These are phyloP conservation scores for Crossaster papposus DNA, from an alignment of 53 echinoderm and acorn worm species.

Conservation along the genomic window DNA sequence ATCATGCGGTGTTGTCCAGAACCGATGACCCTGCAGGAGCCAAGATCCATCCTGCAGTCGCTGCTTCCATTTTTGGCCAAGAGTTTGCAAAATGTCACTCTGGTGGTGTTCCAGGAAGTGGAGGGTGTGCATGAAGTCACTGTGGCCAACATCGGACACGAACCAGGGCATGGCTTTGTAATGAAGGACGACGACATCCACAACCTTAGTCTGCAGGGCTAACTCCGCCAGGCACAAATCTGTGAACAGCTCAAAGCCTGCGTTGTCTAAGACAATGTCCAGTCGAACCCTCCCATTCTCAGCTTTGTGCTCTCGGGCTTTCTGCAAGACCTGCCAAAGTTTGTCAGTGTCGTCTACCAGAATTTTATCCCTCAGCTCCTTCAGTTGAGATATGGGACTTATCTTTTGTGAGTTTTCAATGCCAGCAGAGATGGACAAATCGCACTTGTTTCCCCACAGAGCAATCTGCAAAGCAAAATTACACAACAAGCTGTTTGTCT, in stretches of 20 bases:
- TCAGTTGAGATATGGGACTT: constrained; percentile 76
- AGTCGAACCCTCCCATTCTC: constrained; percentile 60
- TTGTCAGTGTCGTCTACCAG: constrained; percentile 75
- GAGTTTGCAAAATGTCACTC: constrained; percentile 44
- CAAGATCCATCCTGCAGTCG: constrained; percentile 63
- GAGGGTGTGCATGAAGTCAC: constrained; percentile 84
- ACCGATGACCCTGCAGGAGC: constrained; percentile 70
- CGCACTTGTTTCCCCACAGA: constrained; percentile 96
- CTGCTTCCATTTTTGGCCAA: constrained; percentile 66
- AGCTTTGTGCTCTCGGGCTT: constrained; percentile 30
- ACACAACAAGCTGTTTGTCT: not conserved
- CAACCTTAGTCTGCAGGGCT: constrained; percentile 50
- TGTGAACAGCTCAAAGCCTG: constrained; percentile 91
- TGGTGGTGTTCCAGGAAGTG: constrained; percentile 56
- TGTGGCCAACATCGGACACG: constrained; percentile 80
- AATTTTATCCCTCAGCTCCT: constrained; percentile 67
- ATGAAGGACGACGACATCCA: constrained; percentile 72
- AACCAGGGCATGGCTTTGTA: constrained; percentile 98
- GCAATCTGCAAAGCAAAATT: constrained; percentile 68
- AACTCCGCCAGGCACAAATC: constrained; percentile 89
- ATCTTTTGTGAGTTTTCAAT: constrained; percentile 84
- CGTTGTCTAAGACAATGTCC: constrained; percentile 92
- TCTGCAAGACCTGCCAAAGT: constrained; percentile 68
- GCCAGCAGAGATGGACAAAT: constrained; percentile 95
- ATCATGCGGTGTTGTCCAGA: constrained; percentile 91